Evolutionary conservation across 2,113 vertebrate species (phyloP), one percentile per base, ranked within the genome.

Genomic region (Thamnaconus septentrionalis): DNA sequence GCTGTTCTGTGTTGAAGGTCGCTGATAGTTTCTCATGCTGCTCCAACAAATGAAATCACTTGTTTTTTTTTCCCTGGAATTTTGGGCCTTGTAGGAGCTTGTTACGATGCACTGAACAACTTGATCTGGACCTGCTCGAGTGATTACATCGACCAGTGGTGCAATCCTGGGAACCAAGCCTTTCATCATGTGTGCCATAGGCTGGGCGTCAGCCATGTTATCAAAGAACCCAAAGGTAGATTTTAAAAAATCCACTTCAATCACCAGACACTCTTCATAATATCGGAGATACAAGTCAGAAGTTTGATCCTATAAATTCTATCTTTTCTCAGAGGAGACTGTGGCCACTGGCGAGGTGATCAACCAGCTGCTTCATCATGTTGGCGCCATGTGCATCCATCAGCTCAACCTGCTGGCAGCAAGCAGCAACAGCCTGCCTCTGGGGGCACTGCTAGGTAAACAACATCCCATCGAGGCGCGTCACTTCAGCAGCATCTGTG

Each of bases 331-430:
- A 99, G 97, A 95, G 78, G 95, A 96, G 74, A 93, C 94, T n/a
- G 89, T 96, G 81, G 91, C 93, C 78, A 99, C 96, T 0, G 93
- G 91, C 0, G 95, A 96, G 69, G 97, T 99, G 81, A 97, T 99
- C 87, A 99, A 96, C 87, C 97, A 99, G 59, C 89, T 98, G 76
- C 84, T 99, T 89, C 97, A 99, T 91, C 97, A 99, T 5, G 94
- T 99, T 79, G 97, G 97, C 75, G 97, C 97, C 53, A 99, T 99
- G 97, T 99, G 96, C 81, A 97, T 98, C 87, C 97, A 99, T 84
- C 96, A 99, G 80, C 96, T 98, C 65, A 99, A 98, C 85, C 90
- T 97, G 64, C 90, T 99, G 61, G 94, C 95, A 9, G 93, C 94
- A 69, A 96, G 94, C 86, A 94, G 91, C 82, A 95, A 87, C 65